Evolutionary conservation across 1,140 invertebrate species (phyloP), one percentile per base, ranked within the genome.

Genomic region (Leptonema lineaticorne): DNA sequence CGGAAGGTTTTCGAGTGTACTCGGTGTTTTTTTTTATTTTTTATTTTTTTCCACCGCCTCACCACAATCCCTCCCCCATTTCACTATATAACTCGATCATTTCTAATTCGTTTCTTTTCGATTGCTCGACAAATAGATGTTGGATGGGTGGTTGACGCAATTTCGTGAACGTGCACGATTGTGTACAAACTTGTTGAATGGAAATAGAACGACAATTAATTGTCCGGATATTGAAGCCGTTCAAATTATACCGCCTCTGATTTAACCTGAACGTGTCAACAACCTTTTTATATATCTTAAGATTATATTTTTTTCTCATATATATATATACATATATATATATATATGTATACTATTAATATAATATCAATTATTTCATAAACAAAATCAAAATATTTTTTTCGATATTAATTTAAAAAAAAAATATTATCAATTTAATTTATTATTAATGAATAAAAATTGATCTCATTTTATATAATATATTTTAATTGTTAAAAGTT

Each of bases 91-190:
- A 53, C 50, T 53, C 50, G 20, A 53, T 24, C 22, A 24, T 20
- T 24, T n/a, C n/a, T 22, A 22, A 24, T 53, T 53, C 50, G 50
- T 53, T 53, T 53, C 50, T 53, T 48, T 53, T 53, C 20, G 50
- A 53, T 53, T 53, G 50, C 50, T 53, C 22, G 50, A 26, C n/a
- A 53, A 53, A 53, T 22, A 53, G 20, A n/a, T 8, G 22, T 14
- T 53, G 22, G 9, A 24, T 8, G 50, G 14, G 5, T 53, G 8
- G 8, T 26, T n/a, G n/a, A n/a, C n/a, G n/a, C n/a, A n/a, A n/a
- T n/a, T n/a, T n/a, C n/a, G n/a, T n/a, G 22, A 26, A 26, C 50
- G 16, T 2, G 1, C 20, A n/a, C 46, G 18, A 20, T 24, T 16
- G 18, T 20, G 20, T 7, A 1, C 24, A 41, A 2, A 11, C 4